phyloP scores from a whole-genome alignment of 2,797 vertebrate genomes.

The Propithecus perrieri region DNA sequence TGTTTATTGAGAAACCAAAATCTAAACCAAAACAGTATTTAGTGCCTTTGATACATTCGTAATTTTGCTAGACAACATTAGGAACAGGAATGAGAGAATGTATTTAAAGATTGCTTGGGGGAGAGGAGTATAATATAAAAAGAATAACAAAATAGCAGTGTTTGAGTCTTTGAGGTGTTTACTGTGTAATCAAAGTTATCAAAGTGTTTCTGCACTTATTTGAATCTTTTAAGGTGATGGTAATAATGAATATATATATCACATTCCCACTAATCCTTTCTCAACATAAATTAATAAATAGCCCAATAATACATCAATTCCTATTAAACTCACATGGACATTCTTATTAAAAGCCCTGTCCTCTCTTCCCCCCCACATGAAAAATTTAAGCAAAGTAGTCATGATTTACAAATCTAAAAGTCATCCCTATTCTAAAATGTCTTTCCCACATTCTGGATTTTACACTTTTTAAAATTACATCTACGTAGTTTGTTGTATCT shows the following conservation, averaged over 20 bases:
- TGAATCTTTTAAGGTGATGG: not conserved
- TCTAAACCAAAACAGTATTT: not conserved
- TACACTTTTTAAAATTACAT: not conserved
- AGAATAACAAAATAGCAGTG: not conserved
- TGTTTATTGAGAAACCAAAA: constrained; percentile 15
- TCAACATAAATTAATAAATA: not conserved
- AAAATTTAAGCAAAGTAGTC: constrained; percentile 2
- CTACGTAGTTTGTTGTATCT: not conserved
- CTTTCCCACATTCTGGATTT: not conserved
- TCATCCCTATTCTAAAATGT: not conserved
- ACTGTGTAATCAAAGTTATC: not conserved
- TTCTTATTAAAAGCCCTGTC: not conserved
- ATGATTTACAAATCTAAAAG: constrained; percentile 3
- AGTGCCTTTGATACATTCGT: not conserved
- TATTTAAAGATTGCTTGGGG: not conserved
- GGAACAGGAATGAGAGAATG: not conserved
- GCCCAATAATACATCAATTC: not conserved
- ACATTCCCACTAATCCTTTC: not conserved
- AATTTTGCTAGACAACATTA: not conserved
- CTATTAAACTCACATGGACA: constrained; percentile 26
- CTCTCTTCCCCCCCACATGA: not conserved
- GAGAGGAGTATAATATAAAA: not conserved
- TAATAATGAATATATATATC: not conserved
- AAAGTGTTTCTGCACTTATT: not conserved
- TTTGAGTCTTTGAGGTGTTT: constrained; percentile 4